Evolutionary conservation across 2,888 invertebrate species (phyloP).

Genomic region (Fragum whitleyi): DNA sequence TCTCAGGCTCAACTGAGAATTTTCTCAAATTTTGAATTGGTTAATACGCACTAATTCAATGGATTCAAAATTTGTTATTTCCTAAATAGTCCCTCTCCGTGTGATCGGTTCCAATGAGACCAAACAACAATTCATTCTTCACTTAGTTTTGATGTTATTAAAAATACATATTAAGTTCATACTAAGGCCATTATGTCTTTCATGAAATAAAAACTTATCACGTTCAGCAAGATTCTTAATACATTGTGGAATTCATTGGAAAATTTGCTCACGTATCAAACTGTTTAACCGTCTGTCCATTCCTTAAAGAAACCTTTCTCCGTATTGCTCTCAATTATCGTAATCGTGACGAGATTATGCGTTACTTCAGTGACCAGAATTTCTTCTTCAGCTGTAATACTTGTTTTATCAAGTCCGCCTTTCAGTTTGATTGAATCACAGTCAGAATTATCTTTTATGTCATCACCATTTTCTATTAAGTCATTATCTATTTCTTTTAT

Average conservation of each 20-base stretch:
- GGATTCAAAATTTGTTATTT: too few relatives aligned
- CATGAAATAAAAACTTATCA: too few relatives aligned
- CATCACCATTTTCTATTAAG: not conserved
- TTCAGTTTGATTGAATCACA: not conserved
- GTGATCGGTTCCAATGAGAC: too few relatives aligned
- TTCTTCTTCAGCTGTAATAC: constrained; percentile 37
- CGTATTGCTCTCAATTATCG: constrained; percentile 77
- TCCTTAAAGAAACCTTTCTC: constrained; percentile 77
- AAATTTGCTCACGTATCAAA: not conserved
- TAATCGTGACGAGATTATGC: constrained; percentile 75
- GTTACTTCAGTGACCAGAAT: constrained; percentile 79
- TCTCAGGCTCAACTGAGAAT: too few relatives aligned
- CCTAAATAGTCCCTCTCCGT: too few relatives aligned
- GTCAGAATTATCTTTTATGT: not conserved
- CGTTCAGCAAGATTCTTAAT: too few relatives aligned
- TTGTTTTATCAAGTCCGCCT: not conserved
- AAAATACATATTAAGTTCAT: too few relatives aligned
- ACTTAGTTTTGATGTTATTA: too few relatives aligned
- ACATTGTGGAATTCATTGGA: not conserved
- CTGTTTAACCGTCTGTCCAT: constrained; percentile 20
- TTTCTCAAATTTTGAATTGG: too few relatives aligned
- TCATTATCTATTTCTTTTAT: not conserved
- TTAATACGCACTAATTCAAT: too few relatives aligned
- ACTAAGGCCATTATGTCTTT: too few relatives aligned
- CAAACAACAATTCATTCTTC: too few relatives aligned